Evolutionary conservation across 1,140 invertebrate genomes (phyloP).

Genomic region (Araneus ventricosus): DNA sequence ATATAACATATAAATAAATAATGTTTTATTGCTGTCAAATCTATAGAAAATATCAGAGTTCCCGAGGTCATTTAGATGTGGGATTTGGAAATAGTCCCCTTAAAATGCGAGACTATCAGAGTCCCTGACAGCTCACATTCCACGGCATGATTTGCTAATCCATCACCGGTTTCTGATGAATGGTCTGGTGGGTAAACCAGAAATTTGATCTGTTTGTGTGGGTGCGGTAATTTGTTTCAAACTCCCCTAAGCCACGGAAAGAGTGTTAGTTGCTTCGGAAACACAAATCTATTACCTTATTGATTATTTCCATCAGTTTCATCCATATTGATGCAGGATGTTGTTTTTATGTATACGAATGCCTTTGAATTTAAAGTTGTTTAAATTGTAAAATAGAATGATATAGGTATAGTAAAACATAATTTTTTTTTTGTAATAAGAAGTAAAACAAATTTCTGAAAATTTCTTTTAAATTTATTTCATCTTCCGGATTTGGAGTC

Average conservation of each 20-base stretch:
- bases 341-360: too few relatives aligned
- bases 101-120: slow-evolving; percentile 3
- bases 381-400: too few relatives aligned
- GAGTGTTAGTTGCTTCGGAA: slow-evolving; percentile 19
- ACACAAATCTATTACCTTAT: background rate
- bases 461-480: too few relatives aligned
- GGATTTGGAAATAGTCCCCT: background rate
- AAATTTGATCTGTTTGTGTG: slow-evolving; percentile 30
- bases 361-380: too few relatives aligned
- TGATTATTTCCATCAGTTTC: background rate
- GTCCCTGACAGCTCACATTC: slow-evolving; percentile 17
- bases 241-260: background rate
- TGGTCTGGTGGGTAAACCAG: slow-evolving; percentile 32
- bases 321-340: background rate
- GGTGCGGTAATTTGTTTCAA: slow-evolving; percentile 30
- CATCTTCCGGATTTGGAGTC: too few relatives aligned
- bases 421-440: too few relatives aligned
- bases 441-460: too few relatives aligned
- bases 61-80: background rate
- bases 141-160: slow-evolving; percentile 38
- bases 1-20: too few relatives aligned
- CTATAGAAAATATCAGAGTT: background rate
- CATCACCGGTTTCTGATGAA: slow-evolving; percentile 37
- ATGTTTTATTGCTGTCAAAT: too few relatives aligned
- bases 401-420: too few relatives aligned